Conservation (phyloP, 2,888 invertebrate species). For the Loripinus fragilis region DNA sequence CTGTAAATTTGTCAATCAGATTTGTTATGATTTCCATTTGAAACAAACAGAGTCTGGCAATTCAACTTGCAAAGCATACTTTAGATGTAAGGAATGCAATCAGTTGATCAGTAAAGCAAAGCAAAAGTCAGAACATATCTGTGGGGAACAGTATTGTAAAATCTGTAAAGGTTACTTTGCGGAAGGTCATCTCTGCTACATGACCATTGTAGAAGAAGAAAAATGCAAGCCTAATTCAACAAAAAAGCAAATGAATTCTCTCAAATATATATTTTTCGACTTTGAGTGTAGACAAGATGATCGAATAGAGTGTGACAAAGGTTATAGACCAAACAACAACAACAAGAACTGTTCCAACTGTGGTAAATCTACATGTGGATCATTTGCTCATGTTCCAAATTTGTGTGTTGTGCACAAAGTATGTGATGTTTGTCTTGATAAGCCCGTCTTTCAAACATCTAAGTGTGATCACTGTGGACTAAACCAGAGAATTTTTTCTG, state of each 20-base stretch:
- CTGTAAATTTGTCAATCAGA: not conserved
- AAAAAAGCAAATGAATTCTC: not conserved
- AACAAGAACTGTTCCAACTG: conserved; percentile 33
- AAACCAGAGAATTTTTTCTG: conserved; percentile 23
- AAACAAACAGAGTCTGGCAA: not conserved
- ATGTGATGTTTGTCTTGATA: conserved; percentile 23
- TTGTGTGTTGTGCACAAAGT: conserved; percentile 31
- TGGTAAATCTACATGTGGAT: conserved; percentile 20
- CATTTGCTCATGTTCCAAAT: conserved; percentile 32
- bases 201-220: not conserved
- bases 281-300: conserved; percentile 23
- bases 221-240: no score
- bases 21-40: not conserved
- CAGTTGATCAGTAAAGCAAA: not conserved
- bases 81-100: not conserved
- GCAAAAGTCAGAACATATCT: not conserved
- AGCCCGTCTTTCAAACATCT: not conserved
- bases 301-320: not conserved
- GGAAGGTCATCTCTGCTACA: not conserved
- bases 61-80: not conserved
- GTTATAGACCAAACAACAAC: not conserved
- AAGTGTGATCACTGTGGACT: conserved; percentile 21
- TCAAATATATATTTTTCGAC: conserved; percentile 10
- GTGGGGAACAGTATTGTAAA: not conserved
- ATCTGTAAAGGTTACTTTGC: not conserved